phyloP scores from a whole-genome alignment of 35 echinoderm and acorn worm species.

The Holothuria glaberrima region DNA sequence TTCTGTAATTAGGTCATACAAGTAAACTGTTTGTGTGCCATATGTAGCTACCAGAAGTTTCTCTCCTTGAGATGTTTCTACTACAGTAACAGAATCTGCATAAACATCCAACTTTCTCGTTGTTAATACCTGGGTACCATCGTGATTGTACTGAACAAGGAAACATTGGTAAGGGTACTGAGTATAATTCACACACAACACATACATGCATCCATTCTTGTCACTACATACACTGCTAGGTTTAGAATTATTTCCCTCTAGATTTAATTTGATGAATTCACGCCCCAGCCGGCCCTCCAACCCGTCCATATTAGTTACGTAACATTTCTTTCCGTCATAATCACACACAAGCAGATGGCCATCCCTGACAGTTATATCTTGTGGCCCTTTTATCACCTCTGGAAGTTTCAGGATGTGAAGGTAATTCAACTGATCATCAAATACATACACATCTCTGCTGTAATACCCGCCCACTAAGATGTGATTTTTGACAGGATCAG shows the following conservation, averaged over 20 bases:
- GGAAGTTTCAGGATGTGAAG: too few relatives aligned
- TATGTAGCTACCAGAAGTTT: neutral
- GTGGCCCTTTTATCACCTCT: too few relatives aligned
- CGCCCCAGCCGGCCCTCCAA: neutral
- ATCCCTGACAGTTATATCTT: neutral
- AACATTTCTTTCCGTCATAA: neutral
- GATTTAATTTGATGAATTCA: conserved; percentile 12
- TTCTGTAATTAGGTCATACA: conserved; percentile 7
- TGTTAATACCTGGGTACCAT: neutral
- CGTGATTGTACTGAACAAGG: conserved; percentile 5
- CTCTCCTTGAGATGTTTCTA: neutral
- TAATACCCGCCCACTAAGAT: neutral
- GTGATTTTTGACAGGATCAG: too few relatives aligned
- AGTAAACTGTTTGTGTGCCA: conserved; percentile 3
- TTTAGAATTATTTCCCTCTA: neutral
- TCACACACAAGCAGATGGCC: neutral
- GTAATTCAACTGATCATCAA: neutral
- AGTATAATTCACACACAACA: neutral
- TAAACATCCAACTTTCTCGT: neutral
- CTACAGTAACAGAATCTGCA: neutral
- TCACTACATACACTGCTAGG: neutral
- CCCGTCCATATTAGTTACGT: neutral
- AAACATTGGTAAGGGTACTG: too few relatives aligned
- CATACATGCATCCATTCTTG: conserved; percentile 5
- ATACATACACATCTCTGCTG: conserved; percentile 2